Percentiles rank a stretch among this genome's conserved stretches.
These are phyloP conservation scores for Pantherophis vulpinus DNA, from an alignment of 2,797 vertebrate species.

Conservation along the genomic window DNA sequence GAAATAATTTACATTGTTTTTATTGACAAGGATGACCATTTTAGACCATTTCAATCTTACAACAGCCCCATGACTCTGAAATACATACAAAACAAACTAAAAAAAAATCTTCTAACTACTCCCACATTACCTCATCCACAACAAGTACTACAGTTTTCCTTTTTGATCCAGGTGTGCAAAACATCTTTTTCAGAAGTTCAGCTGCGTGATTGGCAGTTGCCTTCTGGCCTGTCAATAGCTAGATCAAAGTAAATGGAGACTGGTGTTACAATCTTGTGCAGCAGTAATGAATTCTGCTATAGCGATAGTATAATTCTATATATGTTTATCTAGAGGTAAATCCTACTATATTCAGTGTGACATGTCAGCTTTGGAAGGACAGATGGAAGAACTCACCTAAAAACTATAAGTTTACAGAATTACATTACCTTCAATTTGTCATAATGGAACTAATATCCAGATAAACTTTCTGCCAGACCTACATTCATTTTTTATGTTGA, in stretches of 20 bases:
- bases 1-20: neutral
- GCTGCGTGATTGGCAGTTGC: slow-evolving; percentile 88
- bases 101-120: neutral
- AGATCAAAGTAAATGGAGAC: slow-evolving; percentile 33
- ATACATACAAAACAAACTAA: neutral
- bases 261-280: slow-evolving; percentile 13
- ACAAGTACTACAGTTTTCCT: slow-evolving; percentile 86
- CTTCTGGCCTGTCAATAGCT: slow-evolving; percentile 91
- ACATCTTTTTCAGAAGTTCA: slow-evolving; percentile 83
- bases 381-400: neutral
- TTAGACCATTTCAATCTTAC: neutral
- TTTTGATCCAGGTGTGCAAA: slow-evolving; percentile 76
- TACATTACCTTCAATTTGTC: neutral
- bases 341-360: neutral
- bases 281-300: neutral
- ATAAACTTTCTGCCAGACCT: neutral
- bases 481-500: neutral
- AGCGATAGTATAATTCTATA: neutral
- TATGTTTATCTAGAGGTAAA: neutral
- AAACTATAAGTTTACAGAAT: neutral
- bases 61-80: neutral
- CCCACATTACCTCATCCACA: slow-evolving; percentile 86
- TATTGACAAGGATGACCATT: neutral
- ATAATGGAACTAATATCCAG: neutral
- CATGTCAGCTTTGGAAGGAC: neutral